Base-by-base conservation (phyloP, 2,888 invertebrate species). In the Glaucopsyche alexis region DNA sequence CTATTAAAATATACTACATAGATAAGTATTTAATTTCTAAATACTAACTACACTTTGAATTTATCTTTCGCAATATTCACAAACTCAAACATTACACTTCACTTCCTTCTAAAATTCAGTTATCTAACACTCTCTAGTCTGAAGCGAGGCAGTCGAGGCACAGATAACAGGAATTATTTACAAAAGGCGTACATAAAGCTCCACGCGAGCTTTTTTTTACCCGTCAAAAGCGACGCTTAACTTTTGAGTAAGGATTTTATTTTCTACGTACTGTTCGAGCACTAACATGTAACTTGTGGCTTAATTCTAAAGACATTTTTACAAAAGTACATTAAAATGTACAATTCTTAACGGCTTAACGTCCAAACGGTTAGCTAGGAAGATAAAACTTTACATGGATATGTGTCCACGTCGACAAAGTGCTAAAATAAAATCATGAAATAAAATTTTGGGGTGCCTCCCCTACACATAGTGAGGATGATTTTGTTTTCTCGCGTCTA, bases 241-340 rank as follows among this genome's bases (percentile, higher is more conserved):
- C 60, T 60, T 60, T 29, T 14, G 60, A 38, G 60, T 60, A 38
- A 60, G 60, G 60, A 38, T 60, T 60, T 60, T 60, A 60, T 38
- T 60, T 60, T 29, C 14, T 2, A 55, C 19, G 55, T 55, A 1
- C 6, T 29, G 29, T 60, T 60, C 38, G 29, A 60, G 38, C 60
- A 60, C 52, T 29, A 29, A 13, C 8, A 60, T 6, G 29, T 29
- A 29, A 7, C 60, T 60, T 14, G 16, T 14, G 2, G 13, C 14
- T 60, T 14, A 13, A 60, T 29, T 60, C 13, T 38, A 13, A 6
- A 16, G 29, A 3, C 52, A 16, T 52, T 16, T 52, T 52, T 16
- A 52, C n/a, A 52, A 52, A 52, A 52, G 16, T 9, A 45, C 16
- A 52, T 14, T 16, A 14, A 13, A n/a, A 1, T 5, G 13, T 7